Evolutionary conservation across 2,113 vertebrate genomes (phyloP).

Genomic region (Ceyx melanurus): DNA sequence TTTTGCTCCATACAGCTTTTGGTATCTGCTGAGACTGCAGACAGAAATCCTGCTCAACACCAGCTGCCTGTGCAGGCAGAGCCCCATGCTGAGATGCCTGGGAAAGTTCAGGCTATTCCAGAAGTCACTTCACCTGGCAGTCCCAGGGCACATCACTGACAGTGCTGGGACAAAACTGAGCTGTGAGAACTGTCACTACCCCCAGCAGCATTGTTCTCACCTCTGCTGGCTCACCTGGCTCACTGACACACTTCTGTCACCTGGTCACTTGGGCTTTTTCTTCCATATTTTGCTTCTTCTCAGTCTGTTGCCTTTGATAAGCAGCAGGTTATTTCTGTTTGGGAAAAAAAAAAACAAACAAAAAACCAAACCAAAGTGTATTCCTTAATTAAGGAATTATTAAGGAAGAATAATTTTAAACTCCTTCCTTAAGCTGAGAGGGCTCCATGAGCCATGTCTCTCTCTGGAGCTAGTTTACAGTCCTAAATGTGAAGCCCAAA

Average conservation of each 20-base stretch:
- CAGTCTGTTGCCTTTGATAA: neutral
- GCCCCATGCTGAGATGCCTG: fast-evolving
- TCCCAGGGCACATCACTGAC: fast-evolving
- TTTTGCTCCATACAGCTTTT: neutral
- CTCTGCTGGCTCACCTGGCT: neutral
- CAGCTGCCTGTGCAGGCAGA: neutral
- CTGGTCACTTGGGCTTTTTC: neutral
- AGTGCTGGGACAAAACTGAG: neutral
- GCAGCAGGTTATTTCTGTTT: neutral
- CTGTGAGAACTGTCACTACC: fast-evolving
- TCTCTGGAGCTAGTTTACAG: neutral
- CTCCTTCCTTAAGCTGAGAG: neutral
- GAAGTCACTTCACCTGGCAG: neutral
- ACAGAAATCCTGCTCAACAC: neutral
- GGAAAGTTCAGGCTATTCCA: neutral
- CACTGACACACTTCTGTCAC: fast-evolving
- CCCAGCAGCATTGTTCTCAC: neutral
- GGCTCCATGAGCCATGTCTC: fast-evolving
- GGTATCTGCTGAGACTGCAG: neutral
- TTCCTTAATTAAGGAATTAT: no score
- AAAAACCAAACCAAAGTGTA: neutral
- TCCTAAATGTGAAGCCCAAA: neutral
- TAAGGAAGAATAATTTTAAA: no score
- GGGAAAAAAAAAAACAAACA: neutral
- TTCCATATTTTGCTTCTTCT: neutral